phyloP scores from a whole-genome alignment of 2,888 invertebrate species.

The Acleris cristana region DNA sequence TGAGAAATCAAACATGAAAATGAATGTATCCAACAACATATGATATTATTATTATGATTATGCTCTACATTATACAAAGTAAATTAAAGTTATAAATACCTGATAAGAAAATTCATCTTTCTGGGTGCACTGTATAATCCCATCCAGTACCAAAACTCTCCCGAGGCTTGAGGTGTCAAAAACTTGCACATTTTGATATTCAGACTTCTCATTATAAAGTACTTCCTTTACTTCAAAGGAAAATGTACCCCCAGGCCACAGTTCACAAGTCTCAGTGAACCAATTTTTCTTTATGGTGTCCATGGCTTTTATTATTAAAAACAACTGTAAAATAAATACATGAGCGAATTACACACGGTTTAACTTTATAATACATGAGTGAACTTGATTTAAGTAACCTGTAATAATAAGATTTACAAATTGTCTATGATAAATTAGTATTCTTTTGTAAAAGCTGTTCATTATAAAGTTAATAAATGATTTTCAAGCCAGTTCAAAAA shows the following conservation, averaged over 20 bases:
- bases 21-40: no score
- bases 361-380: no score
- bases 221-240: slow-evolving; percentile 93
- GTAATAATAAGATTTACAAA: not conserved
- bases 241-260: slow-evolving; percentile 96
- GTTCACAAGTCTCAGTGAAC: slow-evolving; percentile 95
- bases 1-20: no score
- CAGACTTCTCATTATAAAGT: slow-evolving; percentile 90
- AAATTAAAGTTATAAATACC: slow-evolving; percentile 51
- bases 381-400: no score
- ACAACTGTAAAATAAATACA: not conserved
- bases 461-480: not conserved
- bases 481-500: not conserved
- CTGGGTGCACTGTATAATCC: slow-evolving; percentile 98
- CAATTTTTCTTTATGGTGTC: slow-evolving; percentile 90
- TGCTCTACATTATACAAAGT: not conserved
- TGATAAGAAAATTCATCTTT: slow-evolving; percentile 98
- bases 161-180: slow-evolving; percentile 93
- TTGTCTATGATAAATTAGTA: no score
- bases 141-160: slow-evolving; percentile 94
- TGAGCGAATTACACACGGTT: not conserved
- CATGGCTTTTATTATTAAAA: slow-evolving; percentile 73
- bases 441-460: not conserved
- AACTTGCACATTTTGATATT: slow-evolving; percentile 93
- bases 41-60: no score